Conservation (phyloP, 2,797 vertebrate species). For the Antrozous pallidus region DNA sequence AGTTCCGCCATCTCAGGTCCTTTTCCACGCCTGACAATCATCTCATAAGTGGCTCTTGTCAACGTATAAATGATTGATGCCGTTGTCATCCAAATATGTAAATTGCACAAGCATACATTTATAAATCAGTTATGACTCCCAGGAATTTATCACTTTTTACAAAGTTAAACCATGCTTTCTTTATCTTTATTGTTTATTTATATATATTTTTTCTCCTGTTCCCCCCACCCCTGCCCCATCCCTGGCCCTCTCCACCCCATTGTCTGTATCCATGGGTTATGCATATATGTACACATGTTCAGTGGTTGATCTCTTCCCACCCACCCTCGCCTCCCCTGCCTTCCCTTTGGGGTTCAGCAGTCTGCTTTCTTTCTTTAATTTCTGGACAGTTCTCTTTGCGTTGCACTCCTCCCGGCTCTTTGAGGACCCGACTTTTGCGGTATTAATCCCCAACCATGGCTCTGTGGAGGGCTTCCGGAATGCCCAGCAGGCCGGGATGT, state of each 20-base stretch:
- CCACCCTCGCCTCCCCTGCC: too few species aligned
- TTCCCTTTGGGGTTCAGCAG: too few species aligned
- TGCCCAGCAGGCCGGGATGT: constrained; percentile 57
- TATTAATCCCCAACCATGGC: not conserved
- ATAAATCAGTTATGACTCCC: not conserved
- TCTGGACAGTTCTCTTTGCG: not conserved
- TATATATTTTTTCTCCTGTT: too few species aligned
- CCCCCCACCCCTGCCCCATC: too few species aligned
- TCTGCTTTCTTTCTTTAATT: not conserved
- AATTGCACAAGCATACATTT: not conserved
- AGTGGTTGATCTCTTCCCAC: too few species aligned
- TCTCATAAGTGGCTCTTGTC: not conserved
- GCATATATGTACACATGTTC: too few species aligned
- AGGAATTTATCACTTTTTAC: not conserved
- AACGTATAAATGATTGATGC: not conserved
- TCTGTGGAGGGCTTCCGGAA: constrained; percentile 57
- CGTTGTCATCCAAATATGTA: not conserved
- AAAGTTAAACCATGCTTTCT: not conserved
- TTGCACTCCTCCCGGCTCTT: not conserved
- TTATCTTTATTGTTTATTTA: not conserved
- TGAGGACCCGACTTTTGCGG: not conserved
- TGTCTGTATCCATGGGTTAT: too few species aligned
- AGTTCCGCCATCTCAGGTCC: not conserved
- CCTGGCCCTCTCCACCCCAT: too few species aligned
- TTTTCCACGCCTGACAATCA: not conserved